Percentiles rank a stretch among this genome's conserved stretches.
Conservation (phyloP, 1,140 invertebrate genomes). For the Papilio dardanus region DNA sequence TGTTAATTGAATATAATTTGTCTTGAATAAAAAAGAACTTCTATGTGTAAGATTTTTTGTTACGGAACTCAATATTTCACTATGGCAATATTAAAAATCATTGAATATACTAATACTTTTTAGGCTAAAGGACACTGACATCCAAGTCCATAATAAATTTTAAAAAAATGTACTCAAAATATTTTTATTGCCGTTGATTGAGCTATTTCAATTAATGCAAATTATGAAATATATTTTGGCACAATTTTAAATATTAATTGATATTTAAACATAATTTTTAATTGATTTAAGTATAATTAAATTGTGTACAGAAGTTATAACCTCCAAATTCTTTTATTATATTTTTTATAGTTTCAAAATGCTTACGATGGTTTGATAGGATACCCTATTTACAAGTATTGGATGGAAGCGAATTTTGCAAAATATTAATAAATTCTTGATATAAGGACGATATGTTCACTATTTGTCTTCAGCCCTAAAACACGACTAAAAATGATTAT, state of each 20-base stretch:
- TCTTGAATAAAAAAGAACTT: no score
- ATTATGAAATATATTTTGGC: background rate
- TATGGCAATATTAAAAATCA: background rate
- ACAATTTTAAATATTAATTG: background rate
- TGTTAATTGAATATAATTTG: no score
- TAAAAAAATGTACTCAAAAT: no score
- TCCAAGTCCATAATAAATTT: no score
- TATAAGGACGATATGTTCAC: conserved; percentile 26
- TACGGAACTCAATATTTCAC: no score
- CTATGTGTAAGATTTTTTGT: no score
- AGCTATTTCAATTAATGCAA: no score
- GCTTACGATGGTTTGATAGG: background rate
- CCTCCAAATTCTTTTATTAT: no score
- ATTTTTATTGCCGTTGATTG: no score
- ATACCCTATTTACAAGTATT: background rate
- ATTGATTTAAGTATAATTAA: background rate
- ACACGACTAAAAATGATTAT: conserved; percentile 27
- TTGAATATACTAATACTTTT: no score
- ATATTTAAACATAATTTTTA: background rate
- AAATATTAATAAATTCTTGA: conserved; percentile 29
- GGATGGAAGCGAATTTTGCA: conserved; percentile 39
- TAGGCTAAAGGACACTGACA: no score
- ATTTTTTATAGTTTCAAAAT: background rate
- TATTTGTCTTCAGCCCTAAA: conserved; percentile 11
- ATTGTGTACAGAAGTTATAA: no score